Evolutionary conservation across 2,888 invertebrate species (phyloP).

Genomic region (Volucella inanis): DNA sequence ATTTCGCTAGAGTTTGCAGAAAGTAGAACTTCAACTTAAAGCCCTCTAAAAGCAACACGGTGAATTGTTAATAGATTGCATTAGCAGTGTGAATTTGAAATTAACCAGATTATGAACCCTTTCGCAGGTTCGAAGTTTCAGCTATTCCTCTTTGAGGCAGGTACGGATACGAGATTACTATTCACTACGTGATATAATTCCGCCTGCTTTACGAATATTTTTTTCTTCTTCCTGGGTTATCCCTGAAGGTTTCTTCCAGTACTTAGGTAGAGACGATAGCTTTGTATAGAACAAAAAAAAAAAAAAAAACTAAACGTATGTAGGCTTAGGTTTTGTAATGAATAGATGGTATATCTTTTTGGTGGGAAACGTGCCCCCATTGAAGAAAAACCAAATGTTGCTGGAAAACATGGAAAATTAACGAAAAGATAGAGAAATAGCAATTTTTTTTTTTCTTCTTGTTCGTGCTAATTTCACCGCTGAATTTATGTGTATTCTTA

Average conservation of each 20-base stretch:
- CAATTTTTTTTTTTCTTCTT: background rate
- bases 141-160: slow-evolving; percentile 31
- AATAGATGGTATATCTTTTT: background rate
- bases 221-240: background rate
- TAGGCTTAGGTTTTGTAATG: too few species aligned
- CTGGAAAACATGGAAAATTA: slow-evolving; percentile 41
- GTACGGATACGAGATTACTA: slow-evolving; percentile 48
- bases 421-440: background rate
- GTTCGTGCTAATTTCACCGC: slow-evolving; percentile 66
- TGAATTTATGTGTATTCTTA: slow-evolving; percentile 42
- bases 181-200: slow-evolving; percentile 62
- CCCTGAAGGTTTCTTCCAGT: background rate
- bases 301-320: slow-evolving; percentile 6
- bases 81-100: slow-evolving; percentile 72
- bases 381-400: background rate
- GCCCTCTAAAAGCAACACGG: slow-evolving; percentile 48
- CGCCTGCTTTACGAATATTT: background rate
- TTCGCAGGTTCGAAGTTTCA: slow-evolving; percentile 46
- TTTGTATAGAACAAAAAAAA: background rate
- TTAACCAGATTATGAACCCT: slow-evolving; percentile 71
- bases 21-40: slow-evolving; percentile 21
- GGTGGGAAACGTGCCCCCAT: slow-evolving; percentile 21
- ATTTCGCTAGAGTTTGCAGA: background rate
- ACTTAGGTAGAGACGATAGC: background rate
- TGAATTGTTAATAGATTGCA: slow-evolving; percentile 74